A percentile compares a stretch with the other conserved stretches of the same genome.
Conservation (phyloP, 2,888 invertebrate species). For the Ectemnius continuus region DNA sequence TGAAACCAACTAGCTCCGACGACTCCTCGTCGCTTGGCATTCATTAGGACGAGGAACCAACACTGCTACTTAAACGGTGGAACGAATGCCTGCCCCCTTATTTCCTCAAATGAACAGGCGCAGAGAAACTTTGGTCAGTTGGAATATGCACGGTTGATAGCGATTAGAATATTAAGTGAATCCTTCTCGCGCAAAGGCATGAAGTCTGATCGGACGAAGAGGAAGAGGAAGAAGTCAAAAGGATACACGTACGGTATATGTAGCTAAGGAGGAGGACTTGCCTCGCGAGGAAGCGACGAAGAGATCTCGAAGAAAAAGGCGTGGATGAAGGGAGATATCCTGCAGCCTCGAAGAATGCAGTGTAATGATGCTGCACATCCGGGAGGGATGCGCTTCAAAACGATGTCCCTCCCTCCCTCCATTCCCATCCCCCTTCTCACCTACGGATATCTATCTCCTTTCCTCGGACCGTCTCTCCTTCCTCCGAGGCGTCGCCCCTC, state of each 20-base stretch:
- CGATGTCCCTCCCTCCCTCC: not conserved
- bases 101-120: too few species aligned
- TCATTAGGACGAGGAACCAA: too few species aligned
- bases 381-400: constrained; percentile 49
- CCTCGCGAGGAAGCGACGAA: constrained; percentile 20
- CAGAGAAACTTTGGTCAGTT: too few species aligned
- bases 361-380: constrained; percentile 68
- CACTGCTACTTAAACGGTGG: too few species aligned
- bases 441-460: not conserved
- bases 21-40: too few species aligned
- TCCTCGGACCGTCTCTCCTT: not conserved
- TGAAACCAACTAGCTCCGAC: too few species aligned
- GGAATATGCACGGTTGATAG: too few species aligned
- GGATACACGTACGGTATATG: not conserved
- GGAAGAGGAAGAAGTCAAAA: constrained; percentile 3
- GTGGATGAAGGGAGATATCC: constrained; percentile 55
- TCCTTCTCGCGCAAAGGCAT: too few species aligned
- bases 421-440: not conserved
- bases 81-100: too few species aligned
- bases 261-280: constrained; percentile 30
- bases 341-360: constrained; percentile 66
- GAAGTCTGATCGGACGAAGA: too few species aligned
- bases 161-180: too few species aligned
- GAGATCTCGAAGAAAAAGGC: constrained; percentile 5
- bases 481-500: too few species aligned